phyloP scores from a whole-genome alignment of 1,140 invertebrate species.

The Lepidurus apus region DNA sequence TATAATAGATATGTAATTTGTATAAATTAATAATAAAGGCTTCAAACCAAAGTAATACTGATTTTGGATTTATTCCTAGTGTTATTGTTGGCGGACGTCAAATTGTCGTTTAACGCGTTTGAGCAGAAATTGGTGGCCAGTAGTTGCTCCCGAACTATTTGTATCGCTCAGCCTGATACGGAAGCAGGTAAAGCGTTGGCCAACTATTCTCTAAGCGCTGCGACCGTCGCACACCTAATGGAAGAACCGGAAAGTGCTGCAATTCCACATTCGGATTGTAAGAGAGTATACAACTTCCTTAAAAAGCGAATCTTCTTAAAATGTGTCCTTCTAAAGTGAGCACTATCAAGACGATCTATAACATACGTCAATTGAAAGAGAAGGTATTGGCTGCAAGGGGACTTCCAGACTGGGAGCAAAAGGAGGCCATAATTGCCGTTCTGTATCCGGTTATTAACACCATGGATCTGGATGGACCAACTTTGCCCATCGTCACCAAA shows the following conservation, averaged over 20 bases:
- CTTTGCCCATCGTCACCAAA: not conserved
- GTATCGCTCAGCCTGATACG: not conserved
- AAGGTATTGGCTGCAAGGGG: not conserved
- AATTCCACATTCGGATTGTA: not conserved
- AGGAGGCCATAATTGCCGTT: not conserved
- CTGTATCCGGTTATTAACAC: not conserved
- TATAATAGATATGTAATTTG: too few species aligned
- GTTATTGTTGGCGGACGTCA: not conserved
- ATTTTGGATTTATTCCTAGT: not conserved
- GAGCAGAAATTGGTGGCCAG: not conserved
- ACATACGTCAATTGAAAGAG: slow-evolving; percentile 4
- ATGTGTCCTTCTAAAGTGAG: not conserved
- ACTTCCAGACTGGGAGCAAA: not conserved
- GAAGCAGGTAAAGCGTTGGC: not conserved
- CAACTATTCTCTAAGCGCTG: not conserved
- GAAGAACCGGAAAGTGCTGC: not conserved
- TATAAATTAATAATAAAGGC: too few species aligned
- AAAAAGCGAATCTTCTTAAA: not conserved
- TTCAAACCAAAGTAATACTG: not conserved
- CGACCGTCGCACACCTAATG: not conserved
- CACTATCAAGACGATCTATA: not conserved
- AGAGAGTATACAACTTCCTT: not conserved
- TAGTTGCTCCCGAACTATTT: not conserved
- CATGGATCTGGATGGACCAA: not conserved
- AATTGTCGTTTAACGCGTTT: not conserved